phyloP scores from a whole-genome alignment of 2,797 vertebrate genomes.

The Premnoplex brunnescens region DNA sequence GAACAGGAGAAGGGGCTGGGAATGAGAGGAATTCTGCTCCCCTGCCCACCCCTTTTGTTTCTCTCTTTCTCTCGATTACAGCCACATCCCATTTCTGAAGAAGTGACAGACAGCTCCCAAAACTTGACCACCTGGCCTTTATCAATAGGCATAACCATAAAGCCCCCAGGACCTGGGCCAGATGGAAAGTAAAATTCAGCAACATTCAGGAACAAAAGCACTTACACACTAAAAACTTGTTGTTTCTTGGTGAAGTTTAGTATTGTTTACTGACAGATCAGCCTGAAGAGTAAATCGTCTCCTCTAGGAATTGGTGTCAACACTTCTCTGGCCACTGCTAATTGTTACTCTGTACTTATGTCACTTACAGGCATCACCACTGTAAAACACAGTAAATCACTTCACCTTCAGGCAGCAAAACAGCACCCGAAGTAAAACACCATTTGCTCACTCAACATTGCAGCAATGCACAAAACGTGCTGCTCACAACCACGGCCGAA shows the following conservation, averaged over 20 bases:
- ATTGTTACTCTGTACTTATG: constrained; percentile 43
- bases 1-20: constrained; percentile 80
- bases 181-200: constrained; percentile 86
- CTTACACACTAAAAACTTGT: background rate
- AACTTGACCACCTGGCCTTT: constrained; percentile 80
- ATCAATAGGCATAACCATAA: constrained; percentile 76
- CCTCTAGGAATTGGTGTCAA: constrained; percentile 49
- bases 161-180: constrained; percentile 80
- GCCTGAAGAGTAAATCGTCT: constrained; percentile 17
- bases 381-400: background rate
- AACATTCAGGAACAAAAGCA: constrained; percentile 41
- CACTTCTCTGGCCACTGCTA: constrained; percentile 10
- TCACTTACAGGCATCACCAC: background rate
- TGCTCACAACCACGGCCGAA: background rate
- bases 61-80: constrained; percentile 34
- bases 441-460: background rate
- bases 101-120: constrained; percentile 90
- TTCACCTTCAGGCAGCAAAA: background rate
- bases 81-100: constrained; percentile 66
- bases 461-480: rapidly evolving
- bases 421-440: background rate
- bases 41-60: constrained; percentile 79
- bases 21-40: constrained; percentile 85
- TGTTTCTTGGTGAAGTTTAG: constrained; percentile 4
- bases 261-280: constrained; percentile 55